Evolutionary conservation across 2,888 invertebrate species (phyloP), one percentile per base, ranked within the genome.

Genomic region (Acanthopleura granulata): DNA sequence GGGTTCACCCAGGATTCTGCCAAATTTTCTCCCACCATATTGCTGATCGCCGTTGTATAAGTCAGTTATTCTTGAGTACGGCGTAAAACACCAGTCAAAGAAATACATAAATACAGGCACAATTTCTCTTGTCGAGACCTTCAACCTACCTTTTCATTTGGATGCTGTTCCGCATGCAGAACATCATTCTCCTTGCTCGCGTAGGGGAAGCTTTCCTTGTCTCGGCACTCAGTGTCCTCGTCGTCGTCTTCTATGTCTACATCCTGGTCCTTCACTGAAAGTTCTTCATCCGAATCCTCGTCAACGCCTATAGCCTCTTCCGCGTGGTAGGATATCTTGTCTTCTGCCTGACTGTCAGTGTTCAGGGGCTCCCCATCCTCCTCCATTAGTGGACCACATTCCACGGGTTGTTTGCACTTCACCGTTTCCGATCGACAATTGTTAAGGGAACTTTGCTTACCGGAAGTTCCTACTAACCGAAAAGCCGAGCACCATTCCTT

Each of bases 401-500:
- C 25, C n/a, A 66, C 71, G 6, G 73, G 70, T 22, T 51, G 71
- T 15, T 27, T 75, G 49, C 49, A 62, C 74, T 74, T 73, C 22
- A 57, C 74, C 25, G 40, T 61, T 18, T 57, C 66, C 25, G 69
- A 40, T 49, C 49, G 57, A 11, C 69, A 49, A 57, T 27, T 70
- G 40, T 74, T 4, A 22, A 57, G 57, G 18, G 57, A 57, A 57
- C 22, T 57, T 6, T 66, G 66, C 25, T 66, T 22, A 27, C 66
- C 66, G 16, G 66, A 22, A 66, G 18, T 72, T 16, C 75, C 76
- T 0, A 81, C 81, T 0, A 77, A 74, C 49, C 79, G 72, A 62
- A 81, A 81, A n/a, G 81, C 81, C 14, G 81, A 81, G 62, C 80
- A 76, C 78, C 81, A 70, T 75, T 74, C 40, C 70, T 75, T 12